phyloP scores from a whole-genome alignment of 1,140 invertebrate genomes.

The Meloidogyne chitwoodi region DNA sequence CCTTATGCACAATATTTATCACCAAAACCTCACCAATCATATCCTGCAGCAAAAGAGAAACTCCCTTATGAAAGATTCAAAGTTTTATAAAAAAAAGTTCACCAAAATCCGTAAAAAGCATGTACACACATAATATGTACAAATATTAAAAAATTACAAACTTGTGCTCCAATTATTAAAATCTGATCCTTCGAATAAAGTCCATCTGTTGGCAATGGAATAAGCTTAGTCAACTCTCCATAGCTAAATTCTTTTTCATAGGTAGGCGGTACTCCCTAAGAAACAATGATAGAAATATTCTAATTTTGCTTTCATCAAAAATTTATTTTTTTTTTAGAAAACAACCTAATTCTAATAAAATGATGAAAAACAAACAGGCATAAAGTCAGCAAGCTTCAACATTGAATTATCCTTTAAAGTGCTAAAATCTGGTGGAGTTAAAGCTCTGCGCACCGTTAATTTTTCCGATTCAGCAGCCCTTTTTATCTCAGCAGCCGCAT shows the following conservation, averaged over 20 bases:
- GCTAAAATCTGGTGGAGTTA: constrained; percentile 2
- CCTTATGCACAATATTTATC: too few species aligned
- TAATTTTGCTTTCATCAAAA: too few species aligned
- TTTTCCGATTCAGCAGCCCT: neutral
- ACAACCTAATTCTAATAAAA: neutral
- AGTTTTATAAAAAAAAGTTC: too few species aligned
- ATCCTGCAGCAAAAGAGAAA: too few species aligned
- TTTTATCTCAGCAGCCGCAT: neutral
- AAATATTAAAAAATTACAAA: neutral
- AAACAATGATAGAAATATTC: neutral
- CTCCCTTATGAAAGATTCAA: too few species aligned
- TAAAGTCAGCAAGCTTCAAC: constrained; percentile 9
- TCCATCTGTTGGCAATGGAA: neutral
- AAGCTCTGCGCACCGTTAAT: neutral
- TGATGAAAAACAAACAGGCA: neutral
- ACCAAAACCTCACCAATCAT: too few species aligned
- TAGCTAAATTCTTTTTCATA: constrained; percentile 7
- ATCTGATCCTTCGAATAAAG: constrained; percentile 8
- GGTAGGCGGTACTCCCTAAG: neutral
- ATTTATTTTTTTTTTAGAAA: too few species aligned
- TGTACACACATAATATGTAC: too few species aligned
- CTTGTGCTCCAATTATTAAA: constrained; percentile 13
- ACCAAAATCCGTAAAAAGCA: too few species aligned
- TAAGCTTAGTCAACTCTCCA: neutral
- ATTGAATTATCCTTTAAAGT: neutral